Evolutionary conservation across 2,888 invertebrate genomes (phyloP).

Genomic region (Mesoligia furuncula): DNA sequence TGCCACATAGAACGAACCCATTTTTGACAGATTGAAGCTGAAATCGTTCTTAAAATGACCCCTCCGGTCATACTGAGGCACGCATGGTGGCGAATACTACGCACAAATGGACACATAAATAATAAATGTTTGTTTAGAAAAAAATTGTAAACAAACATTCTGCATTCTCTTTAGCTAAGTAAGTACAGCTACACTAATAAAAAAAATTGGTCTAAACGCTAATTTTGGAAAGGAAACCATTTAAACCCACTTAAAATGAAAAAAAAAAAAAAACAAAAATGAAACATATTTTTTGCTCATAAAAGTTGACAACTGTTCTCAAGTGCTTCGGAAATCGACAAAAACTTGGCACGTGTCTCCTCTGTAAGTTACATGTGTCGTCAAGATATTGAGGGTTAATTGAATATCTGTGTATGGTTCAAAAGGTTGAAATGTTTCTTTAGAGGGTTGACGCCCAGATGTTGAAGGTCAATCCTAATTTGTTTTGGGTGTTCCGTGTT

Average conservation of each 20-base stretch:
- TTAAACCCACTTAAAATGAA: conserved; percentile 25
- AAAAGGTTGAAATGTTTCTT: conserved; percentile 32
- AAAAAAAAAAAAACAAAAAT: conserved; percentile 38
- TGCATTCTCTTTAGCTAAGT: neutral
- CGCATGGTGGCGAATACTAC: neutral
- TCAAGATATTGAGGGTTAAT: conserved; percentile 74
- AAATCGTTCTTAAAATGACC: neutral
- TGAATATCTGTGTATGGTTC: conserved; percentile 77
- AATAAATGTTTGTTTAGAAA: neutral
- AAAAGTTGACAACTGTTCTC: conserved; percentile 55
- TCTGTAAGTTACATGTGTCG: conserved; percentile 71
- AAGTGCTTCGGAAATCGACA: conserved; percentile 62
- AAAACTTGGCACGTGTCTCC: conserved; percentile 74
- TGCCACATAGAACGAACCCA: no score
- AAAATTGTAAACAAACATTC: neutral
- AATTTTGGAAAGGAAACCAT: conserved; percentile 5
- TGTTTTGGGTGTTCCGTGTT: conserved; percentile 49
- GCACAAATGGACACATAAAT: neutral
- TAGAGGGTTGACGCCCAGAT: conserved; percentile 47
- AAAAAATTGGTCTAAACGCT: neutral
- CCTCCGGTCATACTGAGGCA: neutral
- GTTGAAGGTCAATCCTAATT: conserved; percentile 44
- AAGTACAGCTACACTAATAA: neutral
- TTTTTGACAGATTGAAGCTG: neutral
- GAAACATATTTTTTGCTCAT: conserved; percentile 54